Conservation (phyloP, 2,113 vertebrate genomes). For the Natator depressus region DNA sequence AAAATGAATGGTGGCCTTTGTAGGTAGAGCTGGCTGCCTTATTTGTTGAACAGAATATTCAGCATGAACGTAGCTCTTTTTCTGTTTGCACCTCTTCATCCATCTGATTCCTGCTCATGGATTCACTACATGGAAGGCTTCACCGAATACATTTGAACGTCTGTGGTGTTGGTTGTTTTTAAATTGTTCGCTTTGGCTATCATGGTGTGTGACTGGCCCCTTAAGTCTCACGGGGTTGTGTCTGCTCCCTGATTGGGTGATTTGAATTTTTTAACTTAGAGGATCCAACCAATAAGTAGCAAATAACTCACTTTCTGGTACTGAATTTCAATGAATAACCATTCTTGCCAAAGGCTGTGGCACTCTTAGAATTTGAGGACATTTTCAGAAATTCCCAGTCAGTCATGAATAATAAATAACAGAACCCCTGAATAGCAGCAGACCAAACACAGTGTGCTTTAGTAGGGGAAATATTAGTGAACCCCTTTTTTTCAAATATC, state of each 20-base stretch:
- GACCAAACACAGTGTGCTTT: neutral
- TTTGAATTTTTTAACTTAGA: accelerated
- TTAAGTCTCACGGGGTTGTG: neutral
- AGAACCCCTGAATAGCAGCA: neutral
- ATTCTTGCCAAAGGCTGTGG: neutral
- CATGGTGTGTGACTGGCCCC: neutral
- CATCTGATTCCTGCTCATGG: conserved; percentile 33
- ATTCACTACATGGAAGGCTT: neutral
- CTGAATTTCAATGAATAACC: neutral
- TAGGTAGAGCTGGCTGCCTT: conserved; percentile 1
- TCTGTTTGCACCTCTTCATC: conserved; percentile 18
- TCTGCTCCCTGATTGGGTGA: neutral
- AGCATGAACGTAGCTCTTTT: conserved; percentile 38
- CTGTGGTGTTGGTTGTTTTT: conserved; percentile 6
- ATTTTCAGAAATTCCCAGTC: accelerated
- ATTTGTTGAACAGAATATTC: conserved; percentile 47
- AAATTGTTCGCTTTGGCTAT: accelerated
- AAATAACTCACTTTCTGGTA: neutral
- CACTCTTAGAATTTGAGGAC: neutral
- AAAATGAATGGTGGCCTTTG: neutral
- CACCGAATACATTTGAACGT: conserved; percentile 8
- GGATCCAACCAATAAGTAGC: neutral
- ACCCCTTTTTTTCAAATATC: accelerated
- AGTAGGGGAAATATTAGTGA: neutral
- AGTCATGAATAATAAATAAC: neutral